Base-by-base conservation (phyloP, 2,888 invertebrate species). In the Micropterix aruncella region DNA sequence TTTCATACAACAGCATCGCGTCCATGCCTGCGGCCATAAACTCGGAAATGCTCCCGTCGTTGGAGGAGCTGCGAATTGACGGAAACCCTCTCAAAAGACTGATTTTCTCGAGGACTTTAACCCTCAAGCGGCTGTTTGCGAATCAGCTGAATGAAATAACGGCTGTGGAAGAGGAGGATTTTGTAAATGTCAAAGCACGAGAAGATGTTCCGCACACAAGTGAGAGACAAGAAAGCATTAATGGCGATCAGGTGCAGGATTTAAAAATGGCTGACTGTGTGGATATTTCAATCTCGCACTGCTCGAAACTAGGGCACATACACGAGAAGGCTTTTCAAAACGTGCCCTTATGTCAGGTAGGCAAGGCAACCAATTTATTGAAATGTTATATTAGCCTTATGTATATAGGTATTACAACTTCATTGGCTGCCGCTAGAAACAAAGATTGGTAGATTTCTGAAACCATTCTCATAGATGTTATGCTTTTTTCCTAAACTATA, bases 321-420 rank as follows among this genome's bases (percentile, higher is more conserved):
- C 56, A 58, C 9, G 60, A 63, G 19, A 63, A 70, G 9, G 67
- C 70, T 3, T 74, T 76, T 52, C 62, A 65, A 51, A 66, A 65
- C 3, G 63, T 75, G 2, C 60, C 65, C 19, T 48, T 75, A 19
- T 75, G 76, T 51, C 68, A 63, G 62, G 76, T 76, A 57, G 70
- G 73, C 62, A 41, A 18, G n/a, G n/a, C n/a, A n/a, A n/a, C n/a
- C n/a, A n/a, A n/a, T n/a, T n/a, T n/a, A n/a, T n/a, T n/a, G n/a
- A n/a, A n/a, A n/a, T n/a, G n/a, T n/a, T n/a, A n/a, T n/a, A n/a
- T n/a, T n/a, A n/a, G n/a, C n/a, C n/a, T n/a, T n/a, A n/a, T n/a
- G n/a, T n/a, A n/a, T n/a, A n/a, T n/a, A n/a, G n/a, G n/a, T n/a
- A n/a, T n/a, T n/a, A n/a, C n/a, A n/a, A n/a, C n/a, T n/a, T n/a